A percentile compares a stretch with the other conserved stretches of the same genome.
These are phyloP conservation scores for Caenorhabditis brenneri DNA, from an alignment of 1,140 invertebrate species.

Conservation along the genomic window DNA sequence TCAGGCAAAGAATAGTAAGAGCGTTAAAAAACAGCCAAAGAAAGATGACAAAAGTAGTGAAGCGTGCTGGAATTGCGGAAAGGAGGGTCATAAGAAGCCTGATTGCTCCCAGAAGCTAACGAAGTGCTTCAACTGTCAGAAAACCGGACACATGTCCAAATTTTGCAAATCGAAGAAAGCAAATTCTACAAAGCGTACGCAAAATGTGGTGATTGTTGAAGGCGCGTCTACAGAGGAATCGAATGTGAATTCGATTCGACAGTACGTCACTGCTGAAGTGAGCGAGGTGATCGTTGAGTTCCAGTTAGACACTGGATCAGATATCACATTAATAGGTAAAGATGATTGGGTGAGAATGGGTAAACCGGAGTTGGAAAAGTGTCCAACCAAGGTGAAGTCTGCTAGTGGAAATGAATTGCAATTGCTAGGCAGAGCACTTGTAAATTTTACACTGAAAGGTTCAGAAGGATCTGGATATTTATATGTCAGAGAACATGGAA, in stretches of 20 bases:
- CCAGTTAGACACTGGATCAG: neutral
- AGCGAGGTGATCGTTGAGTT: neutral
- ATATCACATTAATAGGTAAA: neutral
- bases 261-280: neutral
- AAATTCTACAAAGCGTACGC: neutral
- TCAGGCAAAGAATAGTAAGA: neutral
- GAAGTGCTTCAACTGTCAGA: neutral
- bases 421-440: neutral
- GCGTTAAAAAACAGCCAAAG: neutral
- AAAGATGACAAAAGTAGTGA: neutral
- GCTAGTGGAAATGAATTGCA: neutral
- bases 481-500: constrained; percentile 13
- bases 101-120: neutral
- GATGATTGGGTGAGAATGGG: neutral
- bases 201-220: neutral
- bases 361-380: neutral
- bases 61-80: neutral
- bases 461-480: neutral
- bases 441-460: neutral
- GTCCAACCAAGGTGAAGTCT: neutral
- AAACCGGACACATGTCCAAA: neutral
- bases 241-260: neutral
- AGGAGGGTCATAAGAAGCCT: neutral
- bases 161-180: neutral
- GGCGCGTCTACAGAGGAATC: neutral